Evolutionary conservation across 2,888 invertebrate species (phyloP).

Genomic region (Plebejus melissa): DNA sequence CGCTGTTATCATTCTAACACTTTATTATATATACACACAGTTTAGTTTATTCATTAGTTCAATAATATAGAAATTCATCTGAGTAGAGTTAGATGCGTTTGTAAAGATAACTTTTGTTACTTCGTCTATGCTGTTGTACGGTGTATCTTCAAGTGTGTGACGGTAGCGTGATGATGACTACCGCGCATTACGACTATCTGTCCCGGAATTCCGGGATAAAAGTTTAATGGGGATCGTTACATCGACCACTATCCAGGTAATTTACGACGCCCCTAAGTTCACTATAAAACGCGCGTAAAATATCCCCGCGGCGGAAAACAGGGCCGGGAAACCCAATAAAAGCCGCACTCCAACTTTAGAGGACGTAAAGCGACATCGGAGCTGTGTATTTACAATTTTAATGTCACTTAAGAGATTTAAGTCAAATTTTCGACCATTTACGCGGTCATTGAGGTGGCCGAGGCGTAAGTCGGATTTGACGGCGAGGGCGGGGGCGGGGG

Average conservation of each 20-base stretch:
- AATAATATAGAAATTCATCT: no score
- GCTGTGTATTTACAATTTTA: conserved; percentile 30
- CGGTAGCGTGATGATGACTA: not conserved
- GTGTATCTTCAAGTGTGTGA: not conserved
- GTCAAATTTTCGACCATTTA: conserved; percentile 39
- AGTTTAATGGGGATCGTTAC: conserved; percentile 19
- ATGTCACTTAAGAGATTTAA: conserved; percentile 34
- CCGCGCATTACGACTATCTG: conserved; percentile 13
- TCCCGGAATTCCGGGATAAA: conserved; percentile 20
- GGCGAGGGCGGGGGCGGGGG: conserved; percentile 33
- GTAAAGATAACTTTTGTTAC: not conserved
- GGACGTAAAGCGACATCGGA: conserved; percentile 21
- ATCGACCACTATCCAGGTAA: conserved; percentile 24
- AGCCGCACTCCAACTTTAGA: conserved; percentile 28
- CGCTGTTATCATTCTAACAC: no score
- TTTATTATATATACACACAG: no score
- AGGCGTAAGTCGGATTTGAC: conserved; percentile 32
- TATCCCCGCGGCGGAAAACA: conserved; percentile 19
- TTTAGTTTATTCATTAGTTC: no score
- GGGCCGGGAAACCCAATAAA: conserved; percentile 23
- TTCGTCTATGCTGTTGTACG: not conserved
- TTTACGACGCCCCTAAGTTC: conserved; percentile 1
- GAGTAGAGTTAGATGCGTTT: not conserved
- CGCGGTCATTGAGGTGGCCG: conserved; percentile 32
- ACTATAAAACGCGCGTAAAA: conserved; percentile 33